Base-by-base conservation (phyloP, 2,888 invertebrate genomes). In the Polymixis flavicincta region DNA sequence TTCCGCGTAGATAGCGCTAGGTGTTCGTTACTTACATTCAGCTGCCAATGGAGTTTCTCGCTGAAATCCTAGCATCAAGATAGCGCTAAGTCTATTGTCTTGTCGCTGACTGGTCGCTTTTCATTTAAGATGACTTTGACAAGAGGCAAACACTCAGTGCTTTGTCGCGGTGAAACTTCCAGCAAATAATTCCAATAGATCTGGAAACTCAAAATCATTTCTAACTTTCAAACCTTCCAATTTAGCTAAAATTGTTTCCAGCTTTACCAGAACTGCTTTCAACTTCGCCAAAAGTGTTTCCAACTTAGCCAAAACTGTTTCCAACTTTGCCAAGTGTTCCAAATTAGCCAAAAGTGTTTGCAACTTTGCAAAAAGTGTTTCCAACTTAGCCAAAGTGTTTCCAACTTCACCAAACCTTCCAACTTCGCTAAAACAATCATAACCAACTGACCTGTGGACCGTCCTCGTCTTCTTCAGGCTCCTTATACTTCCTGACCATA, bases 401-500 rank as follows among this genome's bases (percentile, higher is more conserved):
- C 37, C 48, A 57, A 32, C 48, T 57, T 37, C 9, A 14, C n/a
- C 54, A 55, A 48, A 48, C 4, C 9, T 11, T 25, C 61, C 48
- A 73, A 25, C 32, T 48, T 68, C 9, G 7, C 28, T 60, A 59
- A 64, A 64, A 19, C n/a, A 7, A 6, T 65, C 1, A 11, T 6
- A 14, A 25, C 11, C 22, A 59, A 61, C 92, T 89, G 25, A 96
- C 96, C 95, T 95, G 95, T 0, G 94, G 94, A 0, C 88, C 88
- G 0, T 96, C 95, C 3, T 96, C 96, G 0, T 95, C 95, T n/a
- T 96, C 96, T 22, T 92, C 94, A 0, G 90, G 89, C 1, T 95
- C 95, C 72, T 95, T 95, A 77, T 95, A 97, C 74, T 97, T 97
- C 88, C 97, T 97, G 83, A 98, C 97, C 97, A 98, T 97, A 90